Base-by-base conservation (phyloP, 1,140 invertebrate species). In the Catajapyx aquilonaris region DNA sequence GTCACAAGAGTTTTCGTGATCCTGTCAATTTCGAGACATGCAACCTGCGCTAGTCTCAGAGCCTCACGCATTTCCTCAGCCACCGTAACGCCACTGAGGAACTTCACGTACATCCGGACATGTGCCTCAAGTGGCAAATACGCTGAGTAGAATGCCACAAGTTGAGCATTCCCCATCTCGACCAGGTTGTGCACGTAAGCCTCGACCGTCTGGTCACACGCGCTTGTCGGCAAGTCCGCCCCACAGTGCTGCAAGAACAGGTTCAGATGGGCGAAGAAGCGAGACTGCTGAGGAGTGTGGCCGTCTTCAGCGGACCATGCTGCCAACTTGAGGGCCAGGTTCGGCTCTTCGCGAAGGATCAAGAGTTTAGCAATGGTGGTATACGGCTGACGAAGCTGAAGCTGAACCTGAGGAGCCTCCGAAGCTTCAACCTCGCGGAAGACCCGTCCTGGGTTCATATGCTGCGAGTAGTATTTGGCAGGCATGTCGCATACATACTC, bases 1-100 rank as follows among this genome's bases (percentile, higher is more conserved):
- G 85, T 79, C 1, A 91, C 84, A 1, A 87, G 75, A 25, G 72
- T 57, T 50, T 77, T 75, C 0, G 84, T 85, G 20, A 90, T 84
- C 1, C 68, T 68, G 37, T 73, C 66, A n/a, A 90, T 66, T 59
- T 87, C 75, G 15, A 94, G 58, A n/a, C 76, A 76, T 19, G 71
- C 73, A 41, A 73, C 61, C 48, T 78, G 63, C 2, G 76, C 81
- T 13, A 71, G 66, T 13, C 56, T 47, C 5, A 85, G 50, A 40
- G 72, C 74, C n/a, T 51, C 45, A 25, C 54, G 54, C 2, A 68
- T 60, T 38, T 76, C 67, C 17, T 74, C 66, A 41, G 63, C 58
- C 32, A 75, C 71, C 10, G 63, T 60, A 15, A 84, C 64, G 33
- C 60, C 64, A 50, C 81, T 71, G 40, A 93, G 62, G 47, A 86